Conservation (phyloP, 2,888 invertebrate species). For the Trichogramma evanescens region DNA sequence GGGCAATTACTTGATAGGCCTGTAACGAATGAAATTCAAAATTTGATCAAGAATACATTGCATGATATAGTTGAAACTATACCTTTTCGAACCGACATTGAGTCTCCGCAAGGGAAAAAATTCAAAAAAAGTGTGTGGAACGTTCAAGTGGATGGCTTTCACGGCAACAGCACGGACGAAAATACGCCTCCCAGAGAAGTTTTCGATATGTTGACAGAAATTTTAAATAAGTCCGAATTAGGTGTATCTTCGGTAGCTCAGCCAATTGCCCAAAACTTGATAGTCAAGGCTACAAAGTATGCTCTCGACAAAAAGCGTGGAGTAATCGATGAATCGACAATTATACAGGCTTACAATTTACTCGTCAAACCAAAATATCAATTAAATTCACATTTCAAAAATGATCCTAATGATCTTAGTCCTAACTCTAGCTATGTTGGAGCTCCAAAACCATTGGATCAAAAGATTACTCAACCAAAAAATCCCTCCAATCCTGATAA, state of each 20-base stretch:
- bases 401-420: background rate
- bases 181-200: conserved; percentile 2
- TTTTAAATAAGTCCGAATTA: conserved; percentile 24
- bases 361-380: conserved; percentile 1
- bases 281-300: conserved; percentile 30
- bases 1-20: conserved; percentile 8
- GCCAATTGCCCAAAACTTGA: conserved; percentile 29
- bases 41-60: conserved; percentile 8
- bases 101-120: background rate
- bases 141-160: background rate
- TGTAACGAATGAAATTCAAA: background rate
- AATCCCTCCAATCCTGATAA: too few relatives aligned
- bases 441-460: too few relatives aligned
- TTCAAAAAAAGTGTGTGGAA: background rate
- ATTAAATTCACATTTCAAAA: background rate
- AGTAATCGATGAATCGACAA: conserved; percentile 21
- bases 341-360: conserved; percentile 23
- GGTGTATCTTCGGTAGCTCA: conserved; percentile 21
- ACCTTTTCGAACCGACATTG: background rate
- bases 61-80: conserved; percentile 3
- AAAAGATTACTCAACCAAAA: too few relatives aligned
- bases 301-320: conserved; percentile 18
- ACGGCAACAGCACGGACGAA: too few relatives aligned
- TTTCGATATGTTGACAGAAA: conserved; percentile 17
- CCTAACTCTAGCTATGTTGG: background rate